Percentiles rank a stretch among this genome's conserved stretches.
phyloP scores from a whole-genome alignment of 2,113 vertebrate genomes.

The Nerophis lumbriciformis region DNA sequence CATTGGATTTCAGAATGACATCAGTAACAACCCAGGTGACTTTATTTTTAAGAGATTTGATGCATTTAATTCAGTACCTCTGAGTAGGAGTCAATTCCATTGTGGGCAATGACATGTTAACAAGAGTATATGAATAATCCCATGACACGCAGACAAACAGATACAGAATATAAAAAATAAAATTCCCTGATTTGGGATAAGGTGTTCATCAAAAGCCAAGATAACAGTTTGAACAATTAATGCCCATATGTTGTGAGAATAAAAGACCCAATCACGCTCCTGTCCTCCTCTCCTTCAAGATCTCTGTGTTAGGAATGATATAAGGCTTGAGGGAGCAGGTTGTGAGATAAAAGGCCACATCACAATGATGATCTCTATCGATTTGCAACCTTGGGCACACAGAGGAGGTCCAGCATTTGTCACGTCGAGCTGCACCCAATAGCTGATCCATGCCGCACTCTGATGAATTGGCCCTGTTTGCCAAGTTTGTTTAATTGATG shows the following conservation, averaged over 20 bases:
- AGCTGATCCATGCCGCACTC: slow-evolving; percentile 59
- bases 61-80: slow-evolving; percentile 60
- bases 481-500: slow-evolving; percentile 77
- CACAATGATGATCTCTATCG: slow-evolving; percentile 77
- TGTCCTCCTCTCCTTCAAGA: slow-evolving; percentile 48
- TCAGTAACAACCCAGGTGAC: slow-evolving; percentile 63
- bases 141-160: slow-evolving; percentile 16
- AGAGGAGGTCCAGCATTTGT: slow-evolving; percentile 70
- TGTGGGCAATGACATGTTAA: slow-evolving; percentile 34
- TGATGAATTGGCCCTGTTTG: slow-evolving; percentile 70
- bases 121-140: slow-evolving; percentile 29
- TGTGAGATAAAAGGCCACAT: slow-evolving; percentile 75
- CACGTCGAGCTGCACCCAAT: slow-evolving; percentile 67
- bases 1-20: slow-evolving; percentile 70
- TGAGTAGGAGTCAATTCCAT: slow-evolving; percentile 32
- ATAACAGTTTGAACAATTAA: slow-evolving; percentile 39
- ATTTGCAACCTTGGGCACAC: slow-evolving; percentile 72
- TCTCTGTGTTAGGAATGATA: slow-evolving; percentile 69
- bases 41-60: slow-evolving; percentile 65
- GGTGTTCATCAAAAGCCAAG: slow-evolving; percentile 27
- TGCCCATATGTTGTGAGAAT: slow-evolving; percentile 18
- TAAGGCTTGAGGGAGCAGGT: slow-evolving; percentile 63
- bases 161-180: slow-evolving; percentile 12
- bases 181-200: slow-evolving; percentile 24
- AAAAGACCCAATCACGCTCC: slow-evolving; percentile 47